Evolutionary conservation across 2,797 vertebrate species (phyloP).

Genomic region (Sebastes matsubarae): DNA sequence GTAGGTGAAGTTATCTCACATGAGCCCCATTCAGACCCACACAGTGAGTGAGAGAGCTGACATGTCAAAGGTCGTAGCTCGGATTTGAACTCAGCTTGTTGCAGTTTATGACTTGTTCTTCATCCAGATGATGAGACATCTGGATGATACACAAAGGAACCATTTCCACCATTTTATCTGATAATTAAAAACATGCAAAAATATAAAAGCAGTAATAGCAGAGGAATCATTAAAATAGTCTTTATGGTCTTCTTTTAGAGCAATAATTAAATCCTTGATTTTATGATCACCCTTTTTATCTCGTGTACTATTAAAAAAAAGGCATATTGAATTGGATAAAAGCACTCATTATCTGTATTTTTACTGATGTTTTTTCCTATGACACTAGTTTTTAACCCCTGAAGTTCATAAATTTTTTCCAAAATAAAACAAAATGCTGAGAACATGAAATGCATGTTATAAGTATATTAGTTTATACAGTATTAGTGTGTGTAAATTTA

Average conservation of each 20-base stretch:
- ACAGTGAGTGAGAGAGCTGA: neutral
- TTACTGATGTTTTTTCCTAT: neutral
- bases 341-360: neutral
- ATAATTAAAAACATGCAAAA: conserved; percentile 19
- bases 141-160: conserved; percentile 3
- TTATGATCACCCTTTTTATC: conserved; percentile 11
- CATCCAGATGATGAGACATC: conserved; percentile 10
- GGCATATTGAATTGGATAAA: neutral
- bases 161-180: neutral
- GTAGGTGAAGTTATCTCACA: neutral
- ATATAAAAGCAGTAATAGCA: neutral
- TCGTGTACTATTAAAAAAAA: neutral
- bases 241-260: neutral
- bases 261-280: conserved; percentile 25
- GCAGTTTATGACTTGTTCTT: neutral
- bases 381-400: neutral
- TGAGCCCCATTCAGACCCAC: neutral
- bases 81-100: neutral
- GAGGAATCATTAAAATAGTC: conserved; percentile 7
- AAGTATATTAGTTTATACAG: neutral
- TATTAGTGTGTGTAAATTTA: neutral
- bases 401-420: neutral
- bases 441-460: neutral
- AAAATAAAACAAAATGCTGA: neutral
- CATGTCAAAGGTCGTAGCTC: neutral